Evolutionary conservation across 2,888 invertebrate genomes (phyloP).

Genomic region (Meta bourneti): DNA sequence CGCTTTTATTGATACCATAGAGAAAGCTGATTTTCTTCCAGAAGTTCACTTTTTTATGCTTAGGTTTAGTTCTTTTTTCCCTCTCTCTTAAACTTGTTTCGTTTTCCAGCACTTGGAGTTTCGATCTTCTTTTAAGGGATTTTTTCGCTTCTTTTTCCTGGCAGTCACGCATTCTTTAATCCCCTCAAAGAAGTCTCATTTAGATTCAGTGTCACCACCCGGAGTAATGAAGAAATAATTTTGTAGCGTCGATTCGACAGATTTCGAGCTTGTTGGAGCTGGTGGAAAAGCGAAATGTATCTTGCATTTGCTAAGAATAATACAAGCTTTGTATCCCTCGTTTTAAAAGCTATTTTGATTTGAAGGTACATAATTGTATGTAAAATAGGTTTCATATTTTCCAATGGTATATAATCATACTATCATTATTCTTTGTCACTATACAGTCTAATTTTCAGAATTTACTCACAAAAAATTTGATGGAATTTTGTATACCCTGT

Average conservation of each 20-base stretch:
- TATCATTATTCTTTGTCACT: too few relatives aligned
- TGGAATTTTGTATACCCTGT: too few relatives aligned
- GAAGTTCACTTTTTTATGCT: conserved; percentile 15
- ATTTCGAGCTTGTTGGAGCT: conserved; percentile 10
- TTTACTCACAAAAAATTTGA: too few relatives aligned
- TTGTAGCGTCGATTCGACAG: conserved; percentile 14
- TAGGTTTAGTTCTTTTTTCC: conserved; percentile 15
- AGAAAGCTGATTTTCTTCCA: conserved; percentile 35
- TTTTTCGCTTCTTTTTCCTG: neutral
- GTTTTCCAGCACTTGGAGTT: conserved; percentile 25
- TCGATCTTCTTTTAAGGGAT: conserved; percentile 47
- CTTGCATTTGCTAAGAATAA: neutral
- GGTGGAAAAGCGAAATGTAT: neutral
- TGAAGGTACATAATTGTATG: neutral
- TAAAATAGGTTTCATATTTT: neutral
- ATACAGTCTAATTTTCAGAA: too few relatives aligned
- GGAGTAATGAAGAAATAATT: conserved; percentile 47
- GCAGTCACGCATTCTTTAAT: conserved; percentile 46
- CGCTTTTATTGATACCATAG: conserved; percentile 59
- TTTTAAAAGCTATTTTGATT: neutral
- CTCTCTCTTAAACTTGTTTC: conserved; percentile 22
- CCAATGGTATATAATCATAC: neutral
- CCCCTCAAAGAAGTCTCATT: conserved; percentile 56
- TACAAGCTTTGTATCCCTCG: neutral
- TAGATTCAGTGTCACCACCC: conserved; percentile 11